phyloP scores from a whole-genome alignment of 2,888 invertebrate species.

The Polyploca ridens region DNA sequence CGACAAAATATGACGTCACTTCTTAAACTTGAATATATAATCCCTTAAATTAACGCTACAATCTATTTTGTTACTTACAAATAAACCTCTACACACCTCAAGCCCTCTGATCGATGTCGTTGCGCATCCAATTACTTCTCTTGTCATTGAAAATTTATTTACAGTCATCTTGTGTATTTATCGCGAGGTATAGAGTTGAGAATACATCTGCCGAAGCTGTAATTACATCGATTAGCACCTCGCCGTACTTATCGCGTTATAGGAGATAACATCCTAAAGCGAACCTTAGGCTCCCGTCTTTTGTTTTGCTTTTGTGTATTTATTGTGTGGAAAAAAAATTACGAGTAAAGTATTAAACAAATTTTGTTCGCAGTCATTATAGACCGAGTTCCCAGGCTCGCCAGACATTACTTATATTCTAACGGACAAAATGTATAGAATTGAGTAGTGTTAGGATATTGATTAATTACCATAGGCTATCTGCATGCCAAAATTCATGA shows the following conservation, averaged over 20 bases:
- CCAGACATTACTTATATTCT: too few relatives aligned
- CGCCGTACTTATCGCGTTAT: conserved; percentile 19
- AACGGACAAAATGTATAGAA: too few relatives aligned
- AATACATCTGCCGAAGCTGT: conserved; percentile 42
- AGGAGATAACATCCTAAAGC: conserved; percentile 19
- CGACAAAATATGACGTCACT: too few relatives aligned
- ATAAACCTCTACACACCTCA: not conserved
- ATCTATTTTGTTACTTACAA: too few relatives aligned
- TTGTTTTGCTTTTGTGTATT: not conserved
- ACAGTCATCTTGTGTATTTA: conserved; percentile 63
- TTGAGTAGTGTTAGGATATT: too few relatives aligned
- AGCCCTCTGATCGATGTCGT: conserved; percentile 59
- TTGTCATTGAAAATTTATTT: conserved; percentile 72
- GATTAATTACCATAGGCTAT: too few relatives aligned
- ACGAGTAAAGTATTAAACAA: not conserved
- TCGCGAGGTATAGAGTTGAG: conserved; percentile 59
- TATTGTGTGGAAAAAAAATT: not conserved
- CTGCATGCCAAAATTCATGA: too few relatives aligned
- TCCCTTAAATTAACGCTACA: too few relatives aligned
- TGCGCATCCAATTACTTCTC: conserved; percentile 70
- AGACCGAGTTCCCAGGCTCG: too few relatives aligned
- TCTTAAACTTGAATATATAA: too few relatives aligned
- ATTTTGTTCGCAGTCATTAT: not conserved
- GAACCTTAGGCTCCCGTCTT: conserved; percentile 1
- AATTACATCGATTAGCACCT: conserved; percentile 52